Evolutionary conservation across 2,888 invertebrate species (phyloP).

Genomic region (Synanthedon tipuliformis): DNA sequence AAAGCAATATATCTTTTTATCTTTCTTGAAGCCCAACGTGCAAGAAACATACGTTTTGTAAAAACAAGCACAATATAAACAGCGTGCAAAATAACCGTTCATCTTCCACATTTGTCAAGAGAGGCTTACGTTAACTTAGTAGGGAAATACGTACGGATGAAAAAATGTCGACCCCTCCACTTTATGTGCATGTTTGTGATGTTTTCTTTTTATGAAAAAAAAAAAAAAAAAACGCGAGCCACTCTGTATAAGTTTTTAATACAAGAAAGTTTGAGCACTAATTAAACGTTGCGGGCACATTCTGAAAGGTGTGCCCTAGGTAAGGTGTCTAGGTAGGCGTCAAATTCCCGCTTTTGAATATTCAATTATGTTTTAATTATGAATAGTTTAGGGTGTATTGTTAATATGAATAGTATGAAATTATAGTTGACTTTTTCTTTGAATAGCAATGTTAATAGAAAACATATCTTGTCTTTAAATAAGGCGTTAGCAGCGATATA

Average conservation of each 20-base stretch:
- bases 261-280: neutral
- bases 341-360: too few species aligned
- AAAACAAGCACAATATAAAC: slow-evolving; percentile 45
- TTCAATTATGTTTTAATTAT: too few species aligned
- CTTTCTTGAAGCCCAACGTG: slow-evolving; percentile 28
- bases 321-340: too few species aligned
- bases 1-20: slow-evolving; percentile 31
- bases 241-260: neutral
- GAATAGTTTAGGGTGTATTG: too few species aligned
- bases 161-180: slow-evolving; percentile 37
- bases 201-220: slow-evolving; percentile 20
- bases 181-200: slow-evolving; percentile 29
- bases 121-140: slow-evolving; percentile 61
- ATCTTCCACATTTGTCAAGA: slow-evolving; percentile 66
- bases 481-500: too few species aligned
- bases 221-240: too few species aligned
- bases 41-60: slow-evolving; percentile 34
- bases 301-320: too few species aligned
- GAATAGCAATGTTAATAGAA: too few species aligned
- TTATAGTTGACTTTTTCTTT: too few species aligned
- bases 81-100: slow-evolving; percentile 62
- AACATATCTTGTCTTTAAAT: too few species aligned
- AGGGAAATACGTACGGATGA: slow-evolving; percentile 41
- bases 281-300: too few species aligned
- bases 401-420: too few species aligned